These are phyloP conservation scores for Coptotermes formosanus DNA, from an alignment of 1,140 invertebrate species.

Conservation along the genomic window DNA sequence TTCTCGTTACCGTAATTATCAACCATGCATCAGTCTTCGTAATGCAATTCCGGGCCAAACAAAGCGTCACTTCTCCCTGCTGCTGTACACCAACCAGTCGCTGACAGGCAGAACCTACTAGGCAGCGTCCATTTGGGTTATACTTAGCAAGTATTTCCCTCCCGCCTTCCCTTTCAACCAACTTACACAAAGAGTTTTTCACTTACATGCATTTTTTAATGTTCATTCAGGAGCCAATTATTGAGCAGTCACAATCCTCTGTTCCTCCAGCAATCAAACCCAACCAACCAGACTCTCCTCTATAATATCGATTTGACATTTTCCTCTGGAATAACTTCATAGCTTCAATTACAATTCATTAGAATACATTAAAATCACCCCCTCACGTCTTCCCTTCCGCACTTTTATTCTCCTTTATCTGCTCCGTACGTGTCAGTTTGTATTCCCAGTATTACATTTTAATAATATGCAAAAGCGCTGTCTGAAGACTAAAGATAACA, in stretches of 20 bases:
- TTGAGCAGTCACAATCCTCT: background rate
- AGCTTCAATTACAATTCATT: conserved; percentile 17
- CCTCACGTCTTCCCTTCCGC: background rate
- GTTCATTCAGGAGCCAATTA: background rate
- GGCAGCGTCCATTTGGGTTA: conserved; percentile 3
- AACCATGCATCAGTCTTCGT: background rate
- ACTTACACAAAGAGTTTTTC: background rate
- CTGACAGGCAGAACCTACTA: background rate
- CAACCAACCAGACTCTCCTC: background rate
- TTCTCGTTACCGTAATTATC: background rate
- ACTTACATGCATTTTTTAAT: conserved; percentile 2
- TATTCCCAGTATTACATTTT: background rate
- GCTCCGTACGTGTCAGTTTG: background rate
- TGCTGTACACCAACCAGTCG: background rate
- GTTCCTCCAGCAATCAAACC: background rate
- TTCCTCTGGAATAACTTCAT: background rate
- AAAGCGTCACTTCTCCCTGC: background rate
- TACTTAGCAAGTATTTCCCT: too few species aligned
- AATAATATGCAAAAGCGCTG: background rate
- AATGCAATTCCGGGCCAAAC: background rate
- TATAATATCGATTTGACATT: background rate
- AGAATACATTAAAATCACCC: conserved; percentile 12
- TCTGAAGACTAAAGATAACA: background rate
- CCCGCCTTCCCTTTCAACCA: background rate
- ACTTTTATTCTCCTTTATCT: background rate